phyloP scores from a whole-genome alignment of 2,888 invertebrate species.

The Dinocampus coccinellae region DNA sequence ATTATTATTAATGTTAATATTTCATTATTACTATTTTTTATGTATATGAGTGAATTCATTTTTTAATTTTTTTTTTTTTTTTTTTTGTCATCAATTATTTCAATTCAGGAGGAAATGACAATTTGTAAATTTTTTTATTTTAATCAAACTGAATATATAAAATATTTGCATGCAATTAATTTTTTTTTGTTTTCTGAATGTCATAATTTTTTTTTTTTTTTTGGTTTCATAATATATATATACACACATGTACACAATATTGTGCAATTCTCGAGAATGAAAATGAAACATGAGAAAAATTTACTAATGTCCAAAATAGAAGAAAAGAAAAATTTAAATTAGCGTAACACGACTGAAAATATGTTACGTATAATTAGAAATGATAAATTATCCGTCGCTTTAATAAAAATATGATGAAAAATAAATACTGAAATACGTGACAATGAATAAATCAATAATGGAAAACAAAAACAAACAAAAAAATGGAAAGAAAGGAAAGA shows the following conservation, averaged over 20 bases:
- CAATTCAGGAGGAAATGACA: neutral
- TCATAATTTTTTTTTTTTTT: neutral
- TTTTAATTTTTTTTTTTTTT: neutral
- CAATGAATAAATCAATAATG: neutral
- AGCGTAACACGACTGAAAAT: constrained; percentile 54
- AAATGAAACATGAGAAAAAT: neutral
- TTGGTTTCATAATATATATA: neutral
- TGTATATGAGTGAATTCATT: too few species aligned
- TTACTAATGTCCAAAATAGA: neutral
- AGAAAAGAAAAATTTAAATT: neutral
- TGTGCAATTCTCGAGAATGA: neutral
- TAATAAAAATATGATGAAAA: neutral
- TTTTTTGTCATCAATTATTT: constrained; percentile 6
- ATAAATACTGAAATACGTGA: neutral
- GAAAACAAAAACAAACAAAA: neutral
- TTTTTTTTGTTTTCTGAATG: neutral
- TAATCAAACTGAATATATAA: neutral
- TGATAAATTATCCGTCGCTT: neutral
- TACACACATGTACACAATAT: neutral
- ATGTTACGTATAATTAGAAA: constrained; percentile 25
- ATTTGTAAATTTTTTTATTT: neutral
- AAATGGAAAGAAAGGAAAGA: neutral
- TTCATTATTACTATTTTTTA: neutral
- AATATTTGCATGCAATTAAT: constrained; percentile 3
- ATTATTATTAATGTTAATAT: neutral